A percentile compares a stretch with the other conserved stretches of the same genome.
These are phyloP conservation scores for Myrmophylax atrothorax DNA, from an alignment of 2,113 vertebrate genomes.

Conservation along the genomic window DNA sequence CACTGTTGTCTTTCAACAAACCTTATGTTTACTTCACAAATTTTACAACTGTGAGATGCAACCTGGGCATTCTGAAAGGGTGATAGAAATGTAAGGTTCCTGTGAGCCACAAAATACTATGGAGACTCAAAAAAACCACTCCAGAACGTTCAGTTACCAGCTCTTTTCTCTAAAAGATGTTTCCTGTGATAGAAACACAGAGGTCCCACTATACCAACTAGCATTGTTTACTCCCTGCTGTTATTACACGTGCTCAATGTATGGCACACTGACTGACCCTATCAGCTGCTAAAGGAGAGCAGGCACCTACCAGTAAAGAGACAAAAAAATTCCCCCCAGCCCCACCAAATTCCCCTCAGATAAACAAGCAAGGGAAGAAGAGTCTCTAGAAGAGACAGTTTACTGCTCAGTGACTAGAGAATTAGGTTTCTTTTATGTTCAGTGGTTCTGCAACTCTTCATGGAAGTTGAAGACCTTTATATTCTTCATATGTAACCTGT, in stretches of 20 bases:
- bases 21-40: not conserved
- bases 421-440: not conserved
- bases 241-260: not conserved
- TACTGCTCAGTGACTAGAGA: not conserved
- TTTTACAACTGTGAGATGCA: not conserved
- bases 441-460: not conserved
- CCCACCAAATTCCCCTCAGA: not conserved
- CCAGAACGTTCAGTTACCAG: not conserved
- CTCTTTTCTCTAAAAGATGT: not conserved
- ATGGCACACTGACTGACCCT: not conserved
- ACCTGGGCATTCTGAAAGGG: not conserved
- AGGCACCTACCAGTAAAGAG: not conserved
- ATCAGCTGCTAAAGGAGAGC: not conserved
- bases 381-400: not conserved
- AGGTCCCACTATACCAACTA: not conserved
- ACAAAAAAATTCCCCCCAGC: not conserved
- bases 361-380: not conserved
- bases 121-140: not conserved
- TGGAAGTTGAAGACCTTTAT: not conserved
- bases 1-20: not conserved
- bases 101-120: not conserved
- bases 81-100: not conserved
- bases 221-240: not conserved
- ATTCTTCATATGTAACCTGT: not conserved
- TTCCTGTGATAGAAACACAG: not conserved